These are phyloP conservation scores for Chaetodon auriga DNA, from an alignment of 2,113 vertebrate species.

Conservation along the genomic window DNA sequence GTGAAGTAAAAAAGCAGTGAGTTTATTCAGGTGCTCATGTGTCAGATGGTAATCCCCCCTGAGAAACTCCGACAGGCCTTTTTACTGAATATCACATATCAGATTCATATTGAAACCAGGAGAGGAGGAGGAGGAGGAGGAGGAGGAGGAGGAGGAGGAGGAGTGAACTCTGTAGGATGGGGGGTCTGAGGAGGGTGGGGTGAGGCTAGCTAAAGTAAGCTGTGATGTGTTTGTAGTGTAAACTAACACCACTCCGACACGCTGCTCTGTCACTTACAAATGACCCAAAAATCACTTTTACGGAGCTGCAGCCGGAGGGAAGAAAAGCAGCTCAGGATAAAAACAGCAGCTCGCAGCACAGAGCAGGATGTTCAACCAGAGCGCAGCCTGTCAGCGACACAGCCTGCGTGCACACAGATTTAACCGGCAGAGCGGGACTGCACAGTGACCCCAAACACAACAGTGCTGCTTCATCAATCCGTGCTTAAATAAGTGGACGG, in stretches of 20 bases:
- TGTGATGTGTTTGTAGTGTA: slow-evolving; percentile 68
- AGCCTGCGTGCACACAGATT: background rate
- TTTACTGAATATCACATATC: slow-evolving; percentile 73
- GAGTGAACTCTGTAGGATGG: background rate
- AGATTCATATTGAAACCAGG: slow-evolving; percentile 54
- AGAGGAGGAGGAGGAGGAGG: background rate
- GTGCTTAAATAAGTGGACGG: background rate
- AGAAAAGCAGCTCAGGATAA: slow-evolving; percentile 31
- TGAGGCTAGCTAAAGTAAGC: slow-evolving; percentile 58
- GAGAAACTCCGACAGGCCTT: slow-evolving; percentile 40
- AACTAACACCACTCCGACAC: slow-evolving; percentile 56
- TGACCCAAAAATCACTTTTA: slow-evolving; percentile 38
- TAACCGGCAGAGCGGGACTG: background rate
- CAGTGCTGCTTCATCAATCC: background rate
- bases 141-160: background rate
- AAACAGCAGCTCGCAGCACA: background rate
- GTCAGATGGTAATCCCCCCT: slow-evolving; percentile 64
- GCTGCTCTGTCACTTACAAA: slow-evolving; percentile 51
- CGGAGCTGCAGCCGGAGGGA: slow-evolving; percentile 28
- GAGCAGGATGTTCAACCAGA: background rate
- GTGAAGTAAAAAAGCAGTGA: slow-evolving; percentile 48
- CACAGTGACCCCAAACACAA: background rate
- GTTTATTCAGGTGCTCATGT: slow-evolving; percentile 76
- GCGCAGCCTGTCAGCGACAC: background rate
- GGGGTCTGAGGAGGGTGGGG: background rate